Base-by-base conservation (phyloP, 1,140 invertebrate genomes). In the Drosophila pectinifera region DNA sequence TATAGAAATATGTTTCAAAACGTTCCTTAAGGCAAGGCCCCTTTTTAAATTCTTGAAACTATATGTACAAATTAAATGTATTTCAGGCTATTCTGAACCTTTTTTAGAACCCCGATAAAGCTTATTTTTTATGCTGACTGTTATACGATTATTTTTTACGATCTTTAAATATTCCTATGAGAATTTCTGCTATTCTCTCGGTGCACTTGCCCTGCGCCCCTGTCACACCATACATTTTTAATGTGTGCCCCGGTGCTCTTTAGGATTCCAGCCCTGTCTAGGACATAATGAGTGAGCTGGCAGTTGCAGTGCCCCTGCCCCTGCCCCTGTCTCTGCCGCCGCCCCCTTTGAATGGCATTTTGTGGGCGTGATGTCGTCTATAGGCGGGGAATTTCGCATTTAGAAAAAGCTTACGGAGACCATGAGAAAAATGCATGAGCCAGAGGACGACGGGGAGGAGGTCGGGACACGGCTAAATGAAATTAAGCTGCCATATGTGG, bases 211-310 rank as follows among this genome's bases (percentile, higher is more conserved):
- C 36, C n/a, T 48, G 42, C 34, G 36, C 41, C 48, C 57, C 46
- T 45, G 57, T 45, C 38, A 26, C 48, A 74, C 34, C 57, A 74
- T 74, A 74, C 69, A 74, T 56, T 64, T 74, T 74, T 74, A 74
- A 74, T 74, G 70, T 54, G 70, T 31, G 56, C 48, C 54, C 67
- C 59, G 38, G 26, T 41, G 70, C 34, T 72, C 68, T 72, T 70
- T 72, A 39, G 68, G 51, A 72, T 70, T 70, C 51, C 68, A 57
- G 65, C 51, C 53, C 65, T 74, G 72, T 74, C 72, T 74, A 74
- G 70, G 48, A 74, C 72, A 74, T 74, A 74, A 74, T 74, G 72
- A 74, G 72, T 64, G 42, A 70, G 68, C 67, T 57, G 43, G 69
- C 70, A 68, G 70, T 74, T 64, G 72, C 72, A 73, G n/a, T 48